Conservation (phyloP, 2,113 vertebrate species). For the Paradoxurus hermaphroditus region DNA sequence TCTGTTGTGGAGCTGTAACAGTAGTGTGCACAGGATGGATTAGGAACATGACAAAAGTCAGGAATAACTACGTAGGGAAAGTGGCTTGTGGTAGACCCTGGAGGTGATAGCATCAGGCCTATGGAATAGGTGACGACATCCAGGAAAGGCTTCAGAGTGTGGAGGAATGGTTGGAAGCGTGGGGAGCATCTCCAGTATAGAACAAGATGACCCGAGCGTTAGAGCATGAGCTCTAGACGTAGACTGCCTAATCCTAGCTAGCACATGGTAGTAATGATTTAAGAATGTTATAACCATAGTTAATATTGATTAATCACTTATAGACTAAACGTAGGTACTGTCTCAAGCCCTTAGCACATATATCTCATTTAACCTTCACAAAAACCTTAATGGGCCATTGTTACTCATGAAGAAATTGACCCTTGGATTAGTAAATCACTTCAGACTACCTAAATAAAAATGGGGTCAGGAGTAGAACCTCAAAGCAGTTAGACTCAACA, state of each 20-base stretch:
- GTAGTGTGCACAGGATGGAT: background rate
- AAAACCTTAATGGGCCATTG: background rate
- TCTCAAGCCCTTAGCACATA: background rate
- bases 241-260: background rate
- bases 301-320: background rate
- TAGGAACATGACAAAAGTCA: background rate
- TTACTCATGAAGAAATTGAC: background rate
- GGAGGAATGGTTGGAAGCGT: background rate
- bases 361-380: background rate
- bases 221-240: background rate
- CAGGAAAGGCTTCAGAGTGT: background rate
- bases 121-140: background rate
- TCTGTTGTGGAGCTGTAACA: background rate
- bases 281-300: background rate
- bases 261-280: background rate
- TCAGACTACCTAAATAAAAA: background rate
- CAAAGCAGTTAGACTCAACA: background rate
- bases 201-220: background rate
- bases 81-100: background rate
- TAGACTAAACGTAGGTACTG: background rate
- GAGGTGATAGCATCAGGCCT: background rate
- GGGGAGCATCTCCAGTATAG: background rate
- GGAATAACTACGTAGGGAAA: background rate
- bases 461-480: background rate
- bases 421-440: background rate